Conservation (phyloP, 2,888 invertebrate genomes). For the Aphodius sticticus region DNA sequence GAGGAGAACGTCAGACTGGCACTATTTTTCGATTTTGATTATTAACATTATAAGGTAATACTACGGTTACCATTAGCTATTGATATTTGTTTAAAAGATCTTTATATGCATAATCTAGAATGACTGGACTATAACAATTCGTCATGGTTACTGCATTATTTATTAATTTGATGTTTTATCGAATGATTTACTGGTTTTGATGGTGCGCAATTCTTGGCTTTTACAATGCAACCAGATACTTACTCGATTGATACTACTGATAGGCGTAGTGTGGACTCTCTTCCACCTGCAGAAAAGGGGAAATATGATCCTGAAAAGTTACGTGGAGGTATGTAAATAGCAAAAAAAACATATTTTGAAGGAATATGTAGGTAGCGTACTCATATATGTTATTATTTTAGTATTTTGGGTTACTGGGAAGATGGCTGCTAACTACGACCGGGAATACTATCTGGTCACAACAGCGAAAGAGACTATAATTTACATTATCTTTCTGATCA, state of each 20-base stretch:
- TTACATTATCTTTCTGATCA: constrained; percentile 50
- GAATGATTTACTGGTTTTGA: not conserved
- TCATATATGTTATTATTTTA: constrained; percentile 29
- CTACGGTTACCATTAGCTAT: no score
- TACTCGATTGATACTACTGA: not conserved
- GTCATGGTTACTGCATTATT: not conserved
- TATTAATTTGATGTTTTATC: not conserved
- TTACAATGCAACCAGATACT: not conserved
- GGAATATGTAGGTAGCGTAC: not conserved
- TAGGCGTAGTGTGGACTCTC: not conserved
- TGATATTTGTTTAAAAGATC: no score
- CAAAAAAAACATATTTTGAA: not conserved
- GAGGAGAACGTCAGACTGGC: no score
- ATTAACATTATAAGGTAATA: no score
- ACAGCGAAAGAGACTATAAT: constrained; percentile 53
- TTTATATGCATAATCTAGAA: not conserved
- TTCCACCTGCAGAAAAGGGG: constrained; percentile 5
- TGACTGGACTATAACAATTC: not conserved
- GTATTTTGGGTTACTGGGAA: constrained; percentile 52
- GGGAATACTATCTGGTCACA: constrained; percentile 51
- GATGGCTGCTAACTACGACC: constrained; percentile 52
- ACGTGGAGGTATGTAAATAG: not conserved
- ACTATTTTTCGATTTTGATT: no score
- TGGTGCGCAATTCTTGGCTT: not conserved
- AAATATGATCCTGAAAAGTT: not conserved